Evolutionary conservation across 1,140 invertebrate genomes (phyloP).

Genomic region (Thalassaphorura encarpata): DNA sequence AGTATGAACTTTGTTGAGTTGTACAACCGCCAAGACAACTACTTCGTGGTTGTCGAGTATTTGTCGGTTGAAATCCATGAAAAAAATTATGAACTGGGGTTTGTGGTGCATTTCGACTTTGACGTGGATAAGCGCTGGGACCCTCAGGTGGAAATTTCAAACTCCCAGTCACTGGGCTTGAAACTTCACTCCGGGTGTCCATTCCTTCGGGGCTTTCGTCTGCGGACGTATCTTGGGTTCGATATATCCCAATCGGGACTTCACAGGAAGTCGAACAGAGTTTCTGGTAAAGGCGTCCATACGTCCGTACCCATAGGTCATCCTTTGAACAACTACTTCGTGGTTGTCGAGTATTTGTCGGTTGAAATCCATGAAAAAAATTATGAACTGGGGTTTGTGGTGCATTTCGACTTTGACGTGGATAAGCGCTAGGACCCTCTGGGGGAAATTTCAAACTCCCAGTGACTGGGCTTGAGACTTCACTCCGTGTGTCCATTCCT

Average conservation of each 20-base stretch:
- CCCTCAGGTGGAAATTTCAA: no score
- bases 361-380: no score
- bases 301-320: background rate
- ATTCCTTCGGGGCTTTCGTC: no score
- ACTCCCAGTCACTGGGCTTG: background rate
- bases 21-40: slow-evolving; percentile 29
- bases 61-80: slow-evolving; percentile 16
- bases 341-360: background rate
- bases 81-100: slow-evolving; percentile 10
- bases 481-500: slow-evolving; percentile 27
- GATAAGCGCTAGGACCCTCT: background rate
- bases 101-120: background rate
- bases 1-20: slow-evolving; percentile 27
- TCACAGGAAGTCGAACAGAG: background rate
- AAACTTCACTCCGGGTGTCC: no score
- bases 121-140: background rate
- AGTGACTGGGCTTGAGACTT: slow-evolving; percentile 14
- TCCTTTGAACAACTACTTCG: background rate
- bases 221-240: background rate
- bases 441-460: background rate
- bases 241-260: background rate
- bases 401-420: background rate
- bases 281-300: background rate
- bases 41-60: background rate
- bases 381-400: slow-evolving; percentile 10